phyloP scores from a whole-genome alignment of 2,113 vertebrate genomes.

The Tragulus kanchil region DNA sequence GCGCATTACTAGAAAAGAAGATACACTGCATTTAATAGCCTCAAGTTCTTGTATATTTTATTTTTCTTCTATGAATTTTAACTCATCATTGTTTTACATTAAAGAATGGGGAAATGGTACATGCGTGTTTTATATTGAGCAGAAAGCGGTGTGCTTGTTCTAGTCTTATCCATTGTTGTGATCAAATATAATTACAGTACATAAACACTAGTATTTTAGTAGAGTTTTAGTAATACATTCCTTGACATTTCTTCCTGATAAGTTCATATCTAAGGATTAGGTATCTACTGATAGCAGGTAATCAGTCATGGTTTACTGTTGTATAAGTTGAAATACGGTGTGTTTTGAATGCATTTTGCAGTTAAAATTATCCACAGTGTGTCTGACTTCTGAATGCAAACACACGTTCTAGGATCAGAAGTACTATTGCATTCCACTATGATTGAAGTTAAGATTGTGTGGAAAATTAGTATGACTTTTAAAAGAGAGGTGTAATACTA shows the following conservation, averaged over 20 bases:
- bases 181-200: not conserved
- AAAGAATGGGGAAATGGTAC: not conserved
- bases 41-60: not conserved
- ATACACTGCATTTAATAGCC: not conserved
- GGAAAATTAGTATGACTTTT: not conserved
- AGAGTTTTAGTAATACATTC: constrained; percentile 16
- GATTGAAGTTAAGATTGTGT: constrained; percentile 16
- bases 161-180: not conserved
- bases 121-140: not conserved
- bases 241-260: not conserved
- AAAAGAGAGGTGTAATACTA: not conserved
- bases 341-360: not conserved
- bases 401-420: not conserved
- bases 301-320: not conserved
- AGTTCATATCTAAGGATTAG: constrained; percentile 13
- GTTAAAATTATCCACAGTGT: not conserved
- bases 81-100: constrained; percentile 38
- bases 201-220: constrained; percentile 17
- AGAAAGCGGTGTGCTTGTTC: not conserved
- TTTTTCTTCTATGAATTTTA: constrained; percentile 24
- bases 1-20: constrained; percentile 14
- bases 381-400: constrained; percentile 22
- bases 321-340: not conserved
- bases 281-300: not conserved
- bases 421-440: not conserved